phyloP scores from a whole-genome alignment of 92 coral and sea anemone species.

The Phenganax subtilis region DNA sequence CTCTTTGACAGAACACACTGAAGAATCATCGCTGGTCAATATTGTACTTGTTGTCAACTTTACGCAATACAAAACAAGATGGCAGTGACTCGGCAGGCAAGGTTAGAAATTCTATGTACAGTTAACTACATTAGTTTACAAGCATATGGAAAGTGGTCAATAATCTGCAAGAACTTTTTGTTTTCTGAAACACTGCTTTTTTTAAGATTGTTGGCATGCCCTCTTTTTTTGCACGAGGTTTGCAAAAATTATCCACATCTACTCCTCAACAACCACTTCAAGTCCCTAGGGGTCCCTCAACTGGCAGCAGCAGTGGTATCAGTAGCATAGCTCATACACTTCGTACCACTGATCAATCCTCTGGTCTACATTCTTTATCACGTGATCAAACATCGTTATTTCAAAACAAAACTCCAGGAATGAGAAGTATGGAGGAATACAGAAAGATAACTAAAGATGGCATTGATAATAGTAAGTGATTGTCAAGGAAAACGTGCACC shows the following conservation, averaged over 20 bases:
- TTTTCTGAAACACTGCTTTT: not conserved
- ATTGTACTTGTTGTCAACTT: constrained; percentile 71
- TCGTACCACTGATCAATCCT: constrained; percentile 15
- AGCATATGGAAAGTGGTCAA: not conserved
- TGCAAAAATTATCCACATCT: constrained; percentile 76
- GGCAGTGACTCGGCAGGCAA: constrained; percentile 56
- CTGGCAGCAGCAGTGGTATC: constrained; percentile 86
- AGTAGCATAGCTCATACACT: constrained; percentile 62
- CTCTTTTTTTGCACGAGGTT: constrained; percentile 83
- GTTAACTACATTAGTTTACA: too few relatives aligned
- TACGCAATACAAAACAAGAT: constrained; percentile 59
- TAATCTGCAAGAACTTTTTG: not conserved
- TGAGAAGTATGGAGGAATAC: constrained; percentile 21
- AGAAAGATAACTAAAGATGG: constrained; percentile 46
- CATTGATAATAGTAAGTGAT: constrained; percentile 71
- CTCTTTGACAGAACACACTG: constrained; percentile 57
- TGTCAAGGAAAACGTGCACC: not conserved
- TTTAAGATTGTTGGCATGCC: constrained; percentile 37
- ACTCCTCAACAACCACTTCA: constrained; percentile 70
- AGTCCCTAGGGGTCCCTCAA: constrained; percentile 49
- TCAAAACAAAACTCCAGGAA: constrained; percentile 20
- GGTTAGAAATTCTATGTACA: constrained; percentile 34
- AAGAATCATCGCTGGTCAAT: constrained; percentile 81
- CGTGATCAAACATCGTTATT: constrained; percentile 16
- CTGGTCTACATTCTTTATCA: constrained; percentile 26